Evolutionary conservation across 2,888 invertebrate species (phyloP), one percentile per base, ranked within the genome.

Genomic region (Mesorhabditis belari): DNA sequence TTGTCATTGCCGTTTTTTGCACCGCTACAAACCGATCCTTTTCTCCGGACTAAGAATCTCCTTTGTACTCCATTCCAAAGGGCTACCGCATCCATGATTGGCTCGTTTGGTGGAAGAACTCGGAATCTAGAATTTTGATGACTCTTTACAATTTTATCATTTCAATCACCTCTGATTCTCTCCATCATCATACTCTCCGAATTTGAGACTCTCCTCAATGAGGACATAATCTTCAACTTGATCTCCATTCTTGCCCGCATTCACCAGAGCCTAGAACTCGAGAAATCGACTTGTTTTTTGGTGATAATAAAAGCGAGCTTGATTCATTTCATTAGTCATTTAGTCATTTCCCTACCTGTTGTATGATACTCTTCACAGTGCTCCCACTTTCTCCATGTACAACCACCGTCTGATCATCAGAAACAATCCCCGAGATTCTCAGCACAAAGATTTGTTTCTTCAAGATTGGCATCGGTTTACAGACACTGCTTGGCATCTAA

Each of bases 381-480:
- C 90, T 91, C 69, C 92, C 91, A 77, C 91, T 90, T 0, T 92
- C 92, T 4, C 92, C 91, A 81, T 79, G 77, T 19, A 79, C 79
- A 58, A 93, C 82, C 63, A 91, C 91, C 79, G 90, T 91, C 0
- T 90, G 89, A 80, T 93, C 92, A 64, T 90, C 90, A 2, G 89
- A 86, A 21, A 82, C 80, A 21, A 92, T 91, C 6, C 92, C 91
- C 78, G 91, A 89, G 1, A 93, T 90, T 81, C 90, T 89, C 1
- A 93, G 85, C 84, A 93, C 91, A 83, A 92, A 92, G 85, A 92
- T 90, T 74, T 90, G 87, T 56, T 91, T 83, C 74, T 90, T 87
- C 21, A 87, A 79, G 52, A 82, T 76, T 25, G 76, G 74, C 12
- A 74, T 61, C 24, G 75, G 78, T 54, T 35, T 35, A n/a, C 44